Percentiles rank a stretch among this genome's conserved stretches.
phyloP scores from a whole-genome alignment of 2,113 vertebrate genomes.

The Notechis scutatus region DNA sequence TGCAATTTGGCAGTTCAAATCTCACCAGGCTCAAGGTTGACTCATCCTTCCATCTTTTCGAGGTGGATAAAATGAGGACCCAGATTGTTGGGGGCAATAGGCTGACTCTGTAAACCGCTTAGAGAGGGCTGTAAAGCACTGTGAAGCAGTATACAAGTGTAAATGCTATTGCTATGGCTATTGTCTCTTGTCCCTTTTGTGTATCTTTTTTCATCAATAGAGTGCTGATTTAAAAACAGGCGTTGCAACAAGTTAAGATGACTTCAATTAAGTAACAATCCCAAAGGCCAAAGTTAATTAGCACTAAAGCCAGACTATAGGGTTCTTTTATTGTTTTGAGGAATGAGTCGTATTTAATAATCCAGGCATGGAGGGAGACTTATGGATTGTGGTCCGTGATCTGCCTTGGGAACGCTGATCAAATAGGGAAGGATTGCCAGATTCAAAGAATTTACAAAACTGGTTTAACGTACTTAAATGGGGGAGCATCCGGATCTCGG shows the following conservation, averaged over 20 bases:
- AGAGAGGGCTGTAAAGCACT: no score
- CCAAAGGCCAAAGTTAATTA: neutral
- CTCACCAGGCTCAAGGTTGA: no score
- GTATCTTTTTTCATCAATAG: neutral
- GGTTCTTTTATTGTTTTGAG: neutral
- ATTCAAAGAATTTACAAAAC: neutral
- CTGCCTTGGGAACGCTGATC: neutral
- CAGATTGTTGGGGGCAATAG: no score
- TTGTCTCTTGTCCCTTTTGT: neutral
- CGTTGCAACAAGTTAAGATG: neutral
- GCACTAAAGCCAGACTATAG: neutral
- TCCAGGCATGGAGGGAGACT: neutral
- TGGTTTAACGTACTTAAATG: neutral
- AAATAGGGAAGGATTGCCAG: neutral
- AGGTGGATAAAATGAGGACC: no score
- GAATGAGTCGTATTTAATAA: neutral
- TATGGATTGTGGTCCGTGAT: neutral
- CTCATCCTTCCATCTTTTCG: no score
- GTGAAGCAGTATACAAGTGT: no score
- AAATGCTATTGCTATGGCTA: no score
- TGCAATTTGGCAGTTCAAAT: no score
- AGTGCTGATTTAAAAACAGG: neutral
- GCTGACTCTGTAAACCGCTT: no score
- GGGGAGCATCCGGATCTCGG: neutral
- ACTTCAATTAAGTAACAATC: neutral